phyloP scores from a whole-genome alignment of 1,140 invertebrate species.

The Laodelphax striatellus region DNA sequence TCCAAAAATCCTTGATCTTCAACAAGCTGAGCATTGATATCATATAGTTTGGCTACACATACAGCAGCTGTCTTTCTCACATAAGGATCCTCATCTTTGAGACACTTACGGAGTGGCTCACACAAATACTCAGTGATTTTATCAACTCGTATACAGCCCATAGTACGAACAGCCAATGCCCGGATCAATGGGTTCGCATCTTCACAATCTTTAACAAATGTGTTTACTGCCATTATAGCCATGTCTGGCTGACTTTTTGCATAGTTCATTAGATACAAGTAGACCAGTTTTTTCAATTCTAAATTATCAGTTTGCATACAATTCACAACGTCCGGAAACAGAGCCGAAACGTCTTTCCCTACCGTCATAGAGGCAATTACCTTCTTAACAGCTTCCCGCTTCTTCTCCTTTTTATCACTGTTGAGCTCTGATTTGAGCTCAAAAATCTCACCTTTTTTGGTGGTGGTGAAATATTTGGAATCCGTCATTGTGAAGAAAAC shows the following conservation, averaged over 20 bases:
- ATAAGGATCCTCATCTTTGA: constrained; percentile 99
- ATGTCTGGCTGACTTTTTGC: constrained; percentile 99
- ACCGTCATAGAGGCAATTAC: constrained; percentile 99
- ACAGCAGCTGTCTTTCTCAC: constrained; percentile 98
- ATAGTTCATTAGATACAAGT: constrained; percentile 99
- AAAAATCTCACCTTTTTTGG: constrained; percentile 98
- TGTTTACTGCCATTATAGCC: constrained; percentile 99
- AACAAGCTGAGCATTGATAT: constrained; percentile 95
- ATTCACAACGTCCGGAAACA: constrained; percentile 99
- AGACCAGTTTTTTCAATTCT: constrained; percentile 98
- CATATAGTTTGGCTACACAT: constrained; percentile 97
- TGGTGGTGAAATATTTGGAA: constrained; percentile 99
- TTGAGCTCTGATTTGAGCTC: constrained; percentile 98
- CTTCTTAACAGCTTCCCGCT: constrained; percentile 99
- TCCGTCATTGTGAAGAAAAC: constrained; percentile 71
- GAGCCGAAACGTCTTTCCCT: constrained; percentile 87
- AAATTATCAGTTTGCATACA: constrained; percentile 99
- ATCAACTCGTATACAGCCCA: constrained; percentile 99
- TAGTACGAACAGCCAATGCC: constrained; percentile 95
- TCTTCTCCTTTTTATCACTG: constrained; percentile 99
- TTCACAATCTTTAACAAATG: constrained; percentile 99
- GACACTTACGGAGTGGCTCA: constrained; percentile 94
- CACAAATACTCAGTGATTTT: constrained; percentile 99
- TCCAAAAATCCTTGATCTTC: constrained; percentile 98
- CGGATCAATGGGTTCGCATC: constrained; percentile 98